Conservation (phyloP, 2,888 invertebrate genomes). For the Phengaris arion region DNA sequence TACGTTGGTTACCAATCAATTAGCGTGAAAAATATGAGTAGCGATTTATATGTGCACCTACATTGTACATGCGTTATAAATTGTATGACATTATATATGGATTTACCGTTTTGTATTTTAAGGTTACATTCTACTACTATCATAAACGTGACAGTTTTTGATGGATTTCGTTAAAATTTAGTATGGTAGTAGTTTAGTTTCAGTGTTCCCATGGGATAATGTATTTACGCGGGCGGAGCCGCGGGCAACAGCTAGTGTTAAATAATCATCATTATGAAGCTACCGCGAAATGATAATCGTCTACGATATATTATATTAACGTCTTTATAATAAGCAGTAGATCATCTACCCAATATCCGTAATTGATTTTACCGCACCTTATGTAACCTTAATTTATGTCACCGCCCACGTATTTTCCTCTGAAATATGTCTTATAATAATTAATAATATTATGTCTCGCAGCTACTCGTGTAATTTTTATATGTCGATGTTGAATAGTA, state of each 20-base stretch:
- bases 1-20: conserved; percentile 44
- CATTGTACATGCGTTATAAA: conserved; percentile 2
- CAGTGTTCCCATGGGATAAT: no score
- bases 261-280: background rate
- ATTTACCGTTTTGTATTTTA: conserved; percentile 4
- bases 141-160: no score
- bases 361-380: no score
- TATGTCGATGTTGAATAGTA: background rate
- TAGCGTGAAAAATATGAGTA: conserved; percentile 46
- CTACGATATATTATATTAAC: background rate
- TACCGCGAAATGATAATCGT: background rate
- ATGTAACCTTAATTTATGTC: background rate
- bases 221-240: no score
- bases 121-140: background rate
- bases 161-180: no score
- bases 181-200: no score
- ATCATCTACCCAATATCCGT: no score
- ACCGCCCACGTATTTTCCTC: background rate
- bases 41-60: conserved; percentile 35
- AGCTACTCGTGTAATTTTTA: background rate
- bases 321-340: no score
- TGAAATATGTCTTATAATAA: background rate
- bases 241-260: no score
- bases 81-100: conserved; percentile 13
- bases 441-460: background rate